Base-by-base conservation (phyloP, 1,140 invertebrate species). In the Carcinoscorpius rotundicauda region DNA sequence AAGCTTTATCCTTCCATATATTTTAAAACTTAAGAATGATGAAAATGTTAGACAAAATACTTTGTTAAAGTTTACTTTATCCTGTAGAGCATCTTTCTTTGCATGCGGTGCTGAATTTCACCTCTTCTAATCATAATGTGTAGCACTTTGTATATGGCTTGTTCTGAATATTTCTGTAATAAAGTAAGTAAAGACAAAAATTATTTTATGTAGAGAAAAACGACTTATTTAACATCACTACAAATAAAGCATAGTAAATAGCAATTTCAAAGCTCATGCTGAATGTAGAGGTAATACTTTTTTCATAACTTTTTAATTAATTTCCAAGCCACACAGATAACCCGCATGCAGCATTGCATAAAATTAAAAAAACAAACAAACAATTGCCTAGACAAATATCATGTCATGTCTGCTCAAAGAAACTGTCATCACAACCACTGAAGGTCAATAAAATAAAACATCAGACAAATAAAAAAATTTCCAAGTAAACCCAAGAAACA, bases 31-130 rank as follows among this genome's bases (percentile, higher is more conserved):
- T 29, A 29, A 29, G 29, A 29, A 29, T 29, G 29, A 29, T 29
- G 29, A 29, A 29, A 29, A 29, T 29, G 29, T 29, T 29, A 29
- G 29, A 29, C 29, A 29, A 29, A 29, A 29, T 29, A 29, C 29
- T 29, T 29, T 29, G 29, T 29, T 29, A 29, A 29, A 29, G 29
- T 29, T 79, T 76, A 86, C 70, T 85, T 91, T 8, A 98, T 79
- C 73, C 97, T 82, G 76, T 93, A 98, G 3, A 99, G 81, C 88
- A 98, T 93, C 83, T 97, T 98, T 62, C 95, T 84, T 76, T 99
- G 96, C 81, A 94, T 86, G 60, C 94, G 82, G 79, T 98, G 90
- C 72, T 98, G 93, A 55, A 99, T 78, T 76, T 99, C 95, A 5
- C 94, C 97, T 61, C 95, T 82, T 52, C 93, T 81, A 66, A 98